Percentiles rank a stretch among this genome's conserved stretches.
These are phyloP conservation scores for Smittia aterrima DNA, from an alignment of 2,888 invertebrate species.

Conservation along the genomic window DNA sequence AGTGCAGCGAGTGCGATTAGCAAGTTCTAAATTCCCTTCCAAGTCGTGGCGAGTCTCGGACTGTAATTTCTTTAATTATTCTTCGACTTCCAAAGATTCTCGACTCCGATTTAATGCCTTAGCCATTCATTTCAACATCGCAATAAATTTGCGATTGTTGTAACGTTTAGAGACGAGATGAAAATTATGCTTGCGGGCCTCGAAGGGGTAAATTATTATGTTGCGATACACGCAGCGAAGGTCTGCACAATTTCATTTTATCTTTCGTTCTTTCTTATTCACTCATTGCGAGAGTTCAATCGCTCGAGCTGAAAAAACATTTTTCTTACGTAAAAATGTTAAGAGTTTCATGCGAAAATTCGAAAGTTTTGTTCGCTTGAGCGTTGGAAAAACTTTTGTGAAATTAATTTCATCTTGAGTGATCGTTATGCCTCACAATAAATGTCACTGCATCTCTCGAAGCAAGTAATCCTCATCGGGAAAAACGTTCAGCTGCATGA, in stretches of 20 bases:
- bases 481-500: background rate
- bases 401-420: background rate
- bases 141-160: constrained; percentile 38
- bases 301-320: background rate
- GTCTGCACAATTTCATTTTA: constrained; percentile 12
- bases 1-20: background rate
- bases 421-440: constrained; percentile 12
- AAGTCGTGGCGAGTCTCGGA: background rate
- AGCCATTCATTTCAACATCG: background rate
- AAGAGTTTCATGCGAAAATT: background rate
- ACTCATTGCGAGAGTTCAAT: background rate
- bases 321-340: constrained; percentile 10
- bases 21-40: constrained; percentile 3
- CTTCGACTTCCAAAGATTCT: constrained; percentile 1
- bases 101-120: background rate
- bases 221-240: constrained; percentile 6
- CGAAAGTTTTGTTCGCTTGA: background rate
- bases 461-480: constrained; percentile 7
- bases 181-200: constrained; percentile 30
- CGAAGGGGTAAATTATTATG: constrained; percentile 37
- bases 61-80: constrained; percentile 34
- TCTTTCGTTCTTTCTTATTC: background rate
- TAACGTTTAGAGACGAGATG: constrained; percentile 27
- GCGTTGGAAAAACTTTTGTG: background rate
- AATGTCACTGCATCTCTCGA: constrained; percentile 38